Base-by-base conservation (phyloP, 2,888 invertebrate species). In the Zonitis immaculata region DNA sequence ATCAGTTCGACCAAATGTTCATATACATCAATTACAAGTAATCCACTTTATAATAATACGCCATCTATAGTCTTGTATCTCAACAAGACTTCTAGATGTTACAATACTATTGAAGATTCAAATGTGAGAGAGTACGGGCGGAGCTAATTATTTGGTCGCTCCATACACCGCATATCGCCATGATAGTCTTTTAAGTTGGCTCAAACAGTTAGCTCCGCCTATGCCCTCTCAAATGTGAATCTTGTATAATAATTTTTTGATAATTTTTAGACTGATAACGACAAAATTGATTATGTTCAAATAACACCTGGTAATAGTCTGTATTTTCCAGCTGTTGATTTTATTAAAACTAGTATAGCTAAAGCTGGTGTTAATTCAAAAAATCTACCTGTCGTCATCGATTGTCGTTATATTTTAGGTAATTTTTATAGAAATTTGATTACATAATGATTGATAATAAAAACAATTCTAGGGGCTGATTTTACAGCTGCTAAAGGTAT, bases 401-500 rank as follows among this genome's bases (percentile, higher is more conserved):
- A 92, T 72, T 91, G 91, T 68, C 78, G 88, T 73, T 88, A 87
- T 72, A 85, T 92, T 9, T 77, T 88, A 55, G 86, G 86, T 85
- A 71, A 66, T 74, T 56, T 16, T 7, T 16, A 22, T n/a, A n/a
- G n/a, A n/a, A n/a, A n/a, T n/a, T n/a, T n/a, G n/a, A n/a, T n/a
- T n/a, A n/a, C n/a, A n/a, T n/a, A n/a, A n/a, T n/a, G n/a, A n/a
- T n/a, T n/a, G n/a, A n/a, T n/a, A n/a, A n/a, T n/a, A 5, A 30
- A 30, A 4, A 32, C 6, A 32, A 16, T 2, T 16, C 1, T 8
- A 81, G 89, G 88, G 30, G 88, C 90, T 0, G 92, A 92, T 77
- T 92, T 91, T 70, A 92, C 91, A 6, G 91, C 91, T 14, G 91
- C 91, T 0, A 89, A 90, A 76, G 91, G 91, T 42, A 85, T 91